Evolutionary conservation across 1,140 invertebrate genomes (phyloP).

Genomic region (Spodoptera frugiperda): DNA sequence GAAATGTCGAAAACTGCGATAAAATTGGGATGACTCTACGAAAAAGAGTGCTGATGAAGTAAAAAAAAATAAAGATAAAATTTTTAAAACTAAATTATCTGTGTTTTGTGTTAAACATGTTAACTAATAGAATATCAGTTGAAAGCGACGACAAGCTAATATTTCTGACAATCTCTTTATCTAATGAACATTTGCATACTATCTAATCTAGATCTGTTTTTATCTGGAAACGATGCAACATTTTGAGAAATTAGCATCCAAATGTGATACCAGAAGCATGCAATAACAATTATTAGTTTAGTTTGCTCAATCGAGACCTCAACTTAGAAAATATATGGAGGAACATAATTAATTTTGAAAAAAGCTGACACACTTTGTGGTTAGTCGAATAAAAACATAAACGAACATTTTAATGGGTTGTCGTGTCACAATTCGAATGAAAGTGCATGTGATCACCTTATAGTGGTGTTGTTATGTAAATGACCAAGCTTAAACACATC

Average conservation of each 20-base stretch:
- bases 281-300: not conserved
- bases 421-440: no score
- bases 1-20: not conserved
- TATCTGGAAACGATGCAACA: constrained; percentile 10
- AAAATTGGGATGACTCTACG: not conserved
- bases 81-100: no score
- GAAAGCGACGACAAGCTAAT: no score
- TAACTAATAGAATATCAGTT: no score
- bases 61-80: not conserved
- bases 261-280: constrained; percentile 14
- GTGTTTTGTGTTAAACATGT: no score
- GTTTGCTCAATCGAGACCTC: not conserved
- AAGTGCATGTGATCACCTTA: no score
- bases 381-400: no score
- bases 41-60: not conserved
- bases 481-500: no score
- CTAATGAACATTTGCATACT: not conserved
- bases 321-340: not conserved
- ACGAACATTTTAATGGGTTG: no score
- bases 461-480: no score
- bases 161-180: not conserved
- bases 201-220: constrained; percentile 29
- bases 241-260: constrained; percentile 1
- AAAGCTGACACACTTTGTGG: no score
- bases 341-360: not conserved